These are phyloP conservation scores for Eurypyga helias DNA, from an alignment of 2,113 vertebrate genomes.

Conservation along the genomic window DNA sequence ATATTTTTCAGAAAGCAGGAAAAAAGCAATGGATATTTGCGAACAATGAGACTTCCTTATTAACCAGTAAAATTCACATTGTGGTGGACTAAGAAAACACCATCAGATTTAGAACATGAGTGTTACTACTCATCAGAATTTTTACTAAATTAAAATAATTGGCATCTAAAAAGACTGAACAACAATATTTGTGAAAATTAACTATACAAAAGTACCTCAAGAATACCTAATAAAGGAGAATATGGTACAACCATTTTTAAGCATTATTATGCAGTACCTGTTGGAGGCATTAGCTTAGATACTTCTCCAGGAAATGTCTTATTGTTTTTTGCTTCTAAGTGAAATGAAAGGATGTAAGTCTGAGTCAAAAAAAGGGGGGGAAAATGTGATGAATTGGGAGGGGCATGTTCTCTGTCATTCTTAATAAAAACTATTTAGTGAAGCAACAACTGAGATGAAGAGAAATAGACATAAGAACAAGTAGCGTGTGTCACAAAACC, in stretches of 20 bases:
- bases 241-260: background rate
- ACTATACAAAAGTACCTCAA: background rate
- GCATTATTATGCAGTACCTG: background rate
- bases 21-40: background rate
- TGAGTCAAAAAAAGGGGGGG: background rate
- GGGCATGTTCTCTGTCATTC: background rate
- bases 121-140: background rate
- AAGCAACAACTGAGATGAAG: background rate
- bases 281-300: background rate
- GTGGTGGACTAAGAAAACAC: background rate
- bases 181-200: background rate
- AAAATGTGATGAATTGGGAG: background rate
- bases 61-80: background rate
- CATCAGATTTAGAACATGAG: background rate
- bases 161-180: background rate
- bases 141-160: background rate
- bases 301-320: background rate
- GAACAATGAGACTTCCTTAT: background rate
- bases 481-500: background rate
- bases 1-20: background rate
- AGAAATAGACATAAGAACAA: background rate
- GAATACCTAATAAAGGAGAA: background rate
- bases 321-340: background rate
- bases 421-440: background rate
- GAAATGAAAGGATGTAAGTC: background rate